Evolutionary conservation across 2,888 invertebrate species (phyloP), one percentile per base, ranked within the genome.

Genomic region (Scaptodrosophila latifasciaeformis): DNA sequence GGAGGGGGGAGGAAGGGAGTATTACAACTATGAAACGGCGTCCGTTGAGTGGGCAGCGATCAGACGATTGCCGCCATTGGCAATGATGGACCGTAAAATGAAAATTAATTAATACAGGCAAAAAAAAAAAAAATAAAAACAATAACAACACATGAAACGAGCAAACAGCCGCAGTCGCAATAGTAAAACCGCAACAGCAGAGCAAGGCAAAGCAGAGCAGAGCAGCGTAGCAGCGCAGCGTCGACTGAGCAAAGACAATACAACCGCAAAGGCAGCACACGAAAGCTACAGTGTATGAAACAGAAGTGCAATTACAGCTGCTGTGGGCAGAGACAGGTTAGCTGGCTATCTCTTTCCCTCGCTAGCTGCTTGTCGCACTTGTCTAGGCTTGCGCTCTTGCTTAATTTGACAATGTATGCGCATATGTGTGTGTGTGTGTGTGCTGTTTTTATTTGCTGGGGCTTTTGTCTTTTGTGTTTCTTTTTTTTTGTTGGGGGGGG

Each of bases 11-110:
- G n/a, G n/a, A n/a, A n/a, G n/a, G n/a, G n/a, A n/a, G n/a, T n/a
- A n/a, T n/a, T n/a, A n/a, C n/a, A n/a, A n/a, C n/a, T n/a, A n/a
- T n/a, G n/a, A n/a, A n/a, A n/a, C n/a, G n/a, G n/a, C n/a, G n/a
- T n/a, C n/a, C n/a, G n/a, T n/a, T n/a, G n/a, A n/a, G n/a, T 29
- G 29, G 1, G 9, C n/a, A 10, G 29, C 9, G n/a, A 29, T 29
- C n/a, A 29, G n/a, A 29, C n/a, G 2, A 2, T 1, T 29, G 29
- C 29, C n/a, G 1, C 10, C 29, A 29, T 29, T 29, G 29, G 29
- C 69, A 60, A 54, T 63, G 56, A 66, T 70, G 51, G 39, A 49
- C 55, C 55, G 55, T 39, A 68, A 67, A 68, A 65, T 35, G 42
- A 50, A 53, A 58, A 57, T 54, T 54, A 55, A 59, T 64, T 61